phyloP scores from a whole-genome alignment of 2,888 invertebrate genomes.

The Fragum sueziense region DNA sequence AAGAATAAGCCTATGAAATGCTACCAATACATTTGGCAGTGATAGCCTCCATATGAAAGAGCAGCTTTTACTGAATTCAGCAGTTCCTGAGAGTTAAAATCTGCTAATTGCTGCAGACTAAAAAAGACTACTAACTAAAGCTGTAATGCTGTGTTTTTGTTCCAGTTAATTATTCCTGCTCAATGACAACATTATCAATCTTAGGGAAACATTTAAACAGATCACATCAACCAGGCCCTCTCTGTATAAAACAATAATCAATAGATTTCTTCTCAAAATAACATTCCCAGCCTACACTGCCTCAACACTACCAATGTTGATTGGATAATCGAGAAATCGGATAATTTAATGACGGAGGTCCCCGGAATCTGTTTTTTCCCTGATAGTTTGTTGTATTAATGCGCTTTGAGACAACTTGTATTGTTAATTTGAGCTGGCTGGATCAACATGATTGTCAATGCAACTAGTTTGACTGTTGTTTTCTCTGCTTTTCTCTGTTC shows the following conservation, averaged over 20 bases:
- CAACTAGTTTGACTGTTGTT: neutral
- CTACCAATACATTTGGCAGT: too few relatives aligned
- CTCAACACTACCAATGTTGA: constrained; percentile 41
- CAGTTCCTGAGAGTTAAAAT: too few relatives aligned
- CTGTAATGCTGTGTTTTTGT: constrained; percentile 57
- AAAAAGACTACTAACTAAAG: constrained; percentile 29
- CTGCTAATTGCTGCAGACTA: constrained; percentile 42
- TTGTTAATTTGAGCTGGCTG: constrained; percentile 4
- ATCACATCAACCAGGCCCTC: constrained; percentile 55
- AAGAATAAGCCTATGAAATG: too few relatives aligned
- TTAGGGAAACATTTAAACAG: constrained; percentile 59
- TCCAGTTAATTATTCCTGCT: constrained; percentile 57
- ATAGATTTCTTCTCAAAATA: constrained; percentile 56
- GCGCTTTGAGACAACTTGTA: constrained; percentile 6
- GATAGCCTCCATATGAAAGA: too few relatives aligned
- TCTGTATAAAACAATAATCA: constrained; percentile 60
- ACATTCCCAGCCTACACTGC: constrained; percentile 34
- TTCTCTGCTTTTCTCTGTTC: too few relatives aligned
- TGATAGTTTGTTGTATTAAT: constrained; percentile 1
- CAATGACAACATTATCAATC: constrained; percentile 62
- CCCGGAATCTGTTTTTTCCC: constrained; percentile 42
- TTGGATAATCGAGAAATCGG: constrained; percentile 56
- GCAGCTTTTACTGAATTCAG: too few relatives aligned
- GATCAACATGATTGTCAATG: neutral
- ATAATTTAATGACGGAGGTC: constrained; percentile 49